Evolutionary conservation across 2,113 vertebrate species (phyloP).

Genomic region (Camelus bactrianus): DNA sequence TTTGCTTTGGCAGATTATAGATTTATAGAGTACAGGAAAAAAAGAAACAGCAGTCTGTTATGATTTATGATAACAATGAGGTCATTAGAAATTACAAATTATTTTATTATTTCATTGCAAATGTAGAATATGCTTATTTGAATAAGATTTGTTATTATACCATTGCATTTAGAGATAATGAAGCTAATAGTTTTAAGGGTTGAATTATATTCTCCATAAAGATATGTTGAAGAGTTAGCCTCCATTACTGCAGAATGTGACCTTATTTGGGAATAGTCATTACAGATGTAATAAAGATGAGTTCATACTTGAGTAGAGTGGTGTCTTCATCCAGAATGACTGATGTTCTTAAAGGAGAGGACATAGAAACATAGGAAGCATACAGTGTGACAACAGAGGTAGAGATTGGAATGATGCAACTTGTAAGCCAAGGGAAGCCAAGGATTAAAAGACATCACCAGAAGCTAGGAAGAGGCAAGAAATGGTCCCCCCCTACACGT

Average conservation of each 20-base stretch:
- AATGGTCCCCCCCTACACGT: neutral
- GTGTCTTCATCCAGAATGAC: neutral
- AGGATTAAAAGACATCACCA: neutral
- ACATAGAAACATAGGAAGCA: too few species aligned
- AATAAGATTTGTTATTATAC: neutral
- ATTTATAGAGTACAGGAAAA: neutral
- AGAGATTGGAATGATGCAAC: neutral
- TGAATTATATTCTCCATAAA: neutral
- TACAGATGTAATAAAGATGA: neutral
- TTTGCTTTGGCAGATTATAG: too few species aligned
- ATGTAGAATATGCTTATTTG: neutral
- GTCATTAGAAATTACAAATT: neutral
- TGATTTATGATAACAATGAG: neutral
- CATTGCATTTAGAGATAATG: neutral
- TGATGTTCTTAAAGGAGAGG: neutral
- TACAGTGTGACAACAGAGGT: too few species aligned
- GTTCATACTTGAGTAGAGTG: neutral
- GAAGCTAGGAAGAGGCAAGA: neutral
- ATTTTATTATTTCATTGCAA: neutral
- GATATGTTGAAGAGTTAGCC: neutral
- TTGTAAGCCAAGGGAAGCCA: neutral
- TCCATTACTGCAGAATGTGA: neutral
- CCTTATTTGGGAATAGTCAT: neutral
- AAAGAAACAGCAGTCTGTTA: neutral
- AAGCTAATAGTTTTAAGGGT: neutral